Evolutionary conservation across 2,797 vertebrate genomes (phyloP).

Genomic region (Pyrocephalus nanus): DNA sequence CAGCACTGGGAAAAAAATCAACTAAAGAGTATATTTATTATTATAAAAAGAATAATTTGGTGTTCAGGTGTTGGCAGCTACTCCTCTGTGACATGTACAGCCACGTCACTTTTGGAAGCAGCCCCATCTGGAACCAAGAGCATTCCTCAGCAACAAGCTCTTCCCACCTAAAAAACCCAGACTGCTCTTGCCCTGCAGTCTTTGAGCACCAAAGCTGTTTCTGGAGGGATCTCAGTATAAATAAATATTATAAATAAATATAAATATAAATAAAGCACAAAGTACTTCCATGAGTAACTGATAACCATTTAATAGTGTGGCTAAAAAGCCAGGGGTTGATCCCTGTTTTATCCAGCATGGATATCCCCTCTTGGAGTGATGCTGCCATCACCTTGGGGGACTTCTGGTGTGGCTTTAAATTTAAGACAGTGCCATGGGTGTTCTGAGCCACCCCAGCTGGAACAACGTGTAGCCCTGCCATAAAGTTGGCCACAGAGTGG

Average conservation of each 20-base stretch:
- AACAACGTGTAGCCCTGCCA: neutral
- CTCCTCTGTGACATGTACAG: neutral
- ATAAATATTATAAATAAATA: neutral
- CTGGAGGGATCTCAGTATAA: rapidly evolving
- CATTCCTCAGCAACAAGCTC: neutral
- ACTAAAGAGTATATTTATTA: neutral
- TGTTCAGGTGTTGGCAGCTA: neutral
- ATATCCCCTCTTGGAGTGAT: neutral
- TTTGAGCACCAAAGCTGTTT: neutral
- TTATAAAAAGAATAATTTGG: neutral
- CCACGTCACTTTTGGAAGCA: neutral
- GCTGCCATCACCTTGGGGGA: neutral
- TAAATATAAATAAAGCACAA: neutral
- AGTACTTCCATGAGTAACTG: neutral
- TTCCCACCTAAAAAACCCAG: neutral
- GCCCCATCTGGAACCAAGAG: neutral
- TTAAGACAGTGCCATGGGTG: neutral
- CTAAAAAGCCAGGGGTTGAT: neutral
- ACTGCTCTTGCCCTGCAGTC: neutral
- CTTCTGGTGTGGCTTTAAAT: neutral
- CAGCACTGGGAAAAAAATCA: neutral
- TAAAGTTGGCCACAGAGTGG: neutral
- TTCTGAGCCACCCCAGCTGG: slow-evolving; percentile 5
- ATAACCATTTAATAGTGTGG: neutral
- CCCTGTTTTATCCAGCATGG: neutral